Conservation (phyloP, 2,888 invertebrate species). For the Ennomos fuscantarius region DNA sequence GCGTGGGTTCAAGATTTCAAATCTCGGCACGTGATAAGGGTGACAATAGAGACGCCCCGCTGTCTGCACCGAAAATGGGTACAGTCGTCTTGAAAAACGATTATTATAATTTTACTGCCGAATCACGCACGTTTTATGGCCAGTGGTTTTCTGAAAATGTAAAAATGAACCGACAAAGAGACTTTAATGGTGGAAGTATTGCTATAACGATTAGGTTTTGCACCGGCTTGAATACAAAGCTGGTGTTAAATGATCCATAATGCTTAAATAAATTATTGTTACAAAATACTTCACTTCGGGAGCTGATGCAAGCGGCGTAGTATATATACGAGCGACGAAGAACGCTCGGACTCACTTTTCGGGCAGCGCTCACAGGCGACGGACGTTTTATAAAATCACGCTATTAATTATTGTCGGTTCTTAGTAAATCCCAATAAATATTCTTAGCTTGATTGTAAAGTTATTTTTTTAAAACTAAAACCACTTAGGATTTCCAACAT, state of each 20-base stretch:
- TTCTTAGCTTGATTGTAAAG: too few species aligned
- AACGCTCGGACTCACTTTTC: too few species aligned
- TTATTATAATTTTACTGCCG: constrained; percentile 32
- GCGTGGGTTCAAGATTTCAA: constrained; percentile 42
- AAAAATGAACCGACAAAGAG: constrained; percentile 27
- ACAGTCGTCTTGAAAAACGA: constrained; percentile 29
- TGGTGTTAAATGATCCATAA: constrained; percentile 16
- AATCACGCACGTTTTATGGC: constrained; percentile 31
- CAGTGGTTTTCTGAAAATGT: constrained; percentile 24
- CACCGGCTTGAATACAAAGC: constrained; percentile 22
- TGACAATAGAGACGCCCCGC: constrained; percentile 60
- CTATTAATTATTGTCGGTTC: too few species aligned
- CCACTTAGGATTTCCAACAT: too few species aligned
- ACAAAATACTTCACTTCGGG: too few species aligned
- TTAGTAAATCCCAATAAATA: too few species aligned
- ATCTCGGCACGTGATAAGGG: constrained; percentile 61
- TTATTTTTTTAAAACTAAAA: too few species aligned
- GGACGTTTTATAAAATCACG: too few species aligned
- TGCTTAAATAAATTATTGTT: constrained; percentile 6
- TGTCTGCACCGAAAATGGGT: constrained; percentile 47
- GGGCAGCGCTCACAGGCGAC: too few species aligned
- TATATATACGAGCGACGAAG: too few species aligned
- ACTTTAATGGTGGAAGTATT: constrained; percentile 21
- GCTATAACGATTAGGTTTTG: constrained; percentile 20
- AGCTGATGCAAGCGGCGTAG: too few species aligned